phyloP scores from a whole-genome alignment of 2,888 invertebrate species.

The Aromia moschata region DNA sequence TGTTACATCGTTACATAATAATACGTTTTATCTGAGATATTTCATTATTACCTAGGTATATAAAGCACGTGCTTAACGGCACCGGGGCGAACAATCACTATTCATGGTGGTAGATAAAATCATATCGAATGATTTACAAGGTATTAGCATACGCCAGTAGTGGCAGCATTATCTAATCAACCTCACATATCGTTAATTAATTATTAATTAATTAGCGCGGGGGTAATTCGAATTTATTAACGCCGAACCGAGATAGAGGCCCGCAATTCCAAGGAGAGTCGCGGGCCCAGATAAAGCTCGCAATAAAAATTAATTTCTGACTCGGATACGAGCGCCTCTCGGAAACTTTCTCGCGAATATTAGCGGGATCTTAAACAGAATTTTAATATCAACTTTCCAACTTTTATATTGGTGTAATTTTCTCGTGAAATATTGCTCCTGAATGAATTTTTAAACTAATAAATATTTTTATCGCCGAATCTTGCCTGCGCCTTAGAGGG shows the following conservation, averaged over 20 bases:
- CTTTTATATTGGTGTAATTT: conserved; percentile 34
- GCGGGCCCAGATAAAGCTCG: conserved; percentile 21
- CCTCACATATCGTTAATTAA: conserved; percentile 57
- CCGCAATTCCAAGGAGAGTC: conserved; percentile 27
- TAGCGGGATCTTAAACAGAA: conserved; percentile 53
- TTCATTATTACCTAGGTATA: too few species aligned
- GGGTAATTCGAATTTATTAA: conserved; percentile 50
- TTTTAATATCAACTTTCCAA: conserved; percentile 43
- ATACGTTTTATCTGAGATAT: too few species aligned
- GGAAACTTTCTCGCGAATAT: conserved; percentile 49
- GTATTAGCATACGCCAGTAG: conserved; percentile 62
- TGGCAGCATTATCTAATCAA: conserved; percentile 61
- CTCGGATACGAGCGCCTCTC: conserved; percentile 26
- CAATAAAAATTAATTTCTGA: conserved; percentile 44
- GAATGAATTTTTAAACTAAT: conserved; percentile 24
- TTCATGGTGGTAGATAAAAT: conserved; percentile 57
- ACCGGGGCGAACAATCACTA: conserved; percentile 52
- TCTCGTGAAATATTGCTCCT: conserved; percentile 36
- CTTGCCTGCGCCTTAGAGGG: conserved; percentile 5
- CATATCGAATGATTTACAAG: conserved; percentile 61
- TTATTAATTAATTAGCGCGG: conserved; percentile 57
- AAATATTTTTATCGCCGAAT: conserved; percentile 18
- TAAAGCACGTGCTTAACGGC: conserved; percentile 11
- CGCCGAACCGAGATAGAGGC: conserved; percentile 11
- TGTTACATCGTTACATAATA: too few species aligned